Evolutionary conservation across 2,888 invertebrate genomes (phyloP), one percentile per base, ranked within the genome.

Genomic region (Ferrisia virgata): DNA sequence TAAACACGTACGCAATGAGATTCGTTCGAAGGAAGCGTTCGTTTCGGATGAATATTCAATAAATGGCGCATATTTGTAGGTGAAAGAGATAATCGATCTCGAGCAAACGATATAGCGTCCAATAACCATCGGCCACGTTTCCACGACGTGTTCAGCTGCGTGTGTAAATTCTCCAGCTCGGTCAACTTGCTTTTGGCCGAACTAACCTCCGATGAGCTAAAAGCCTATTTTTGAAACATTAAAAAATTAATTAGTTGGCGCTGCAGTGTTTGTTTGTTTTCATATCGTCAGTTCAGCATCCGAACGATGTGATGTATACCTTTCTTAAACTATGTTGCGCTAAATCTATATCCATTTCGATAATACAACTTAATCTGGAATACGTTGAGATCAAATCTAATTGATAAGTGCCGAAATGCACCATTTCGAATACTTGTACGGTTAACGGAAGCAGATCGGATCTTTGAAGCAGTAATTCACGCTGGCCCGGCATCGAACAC

Each of bases 121-220:
- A 97, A 95, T 25, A 99, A 91, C 99, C 99, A 99, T 22, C 99
- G 92, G 69, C 96, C 94, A 25, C 94, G 93, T 88, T 96, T 96
- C 99, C 99, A 99, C 2, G 96, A 93, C 0, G 92, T 89, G 87
- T 98, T 98, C 76, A 98, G 90, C 87, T 93, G 94, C 40, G 92
- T 90, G 88, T 98, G 97, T 64, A 97, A 91, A 82, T 95, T 94
- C 88, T 95, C 94, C 36, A 99, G 89, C 87, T 94, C 94, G 0
- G 92, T 90, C 58, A 98, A 90, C 85, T 96, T 92, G 87, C 96
- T 95, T 89, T 95, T 96, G 84, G 98, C 96, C 2, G 93, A 92
- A 86, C 93, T 93, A 33, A 98, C 89, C 89, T 98, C 98, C 4
- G 92, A 92, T 83, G 94, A 93, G 2, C 97, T 97, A 89, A 98